Evolutionary conservation across 2,113 vertebrate species (phyloP).

Genomic region (Pelecanoides urinatrix): DNA sequence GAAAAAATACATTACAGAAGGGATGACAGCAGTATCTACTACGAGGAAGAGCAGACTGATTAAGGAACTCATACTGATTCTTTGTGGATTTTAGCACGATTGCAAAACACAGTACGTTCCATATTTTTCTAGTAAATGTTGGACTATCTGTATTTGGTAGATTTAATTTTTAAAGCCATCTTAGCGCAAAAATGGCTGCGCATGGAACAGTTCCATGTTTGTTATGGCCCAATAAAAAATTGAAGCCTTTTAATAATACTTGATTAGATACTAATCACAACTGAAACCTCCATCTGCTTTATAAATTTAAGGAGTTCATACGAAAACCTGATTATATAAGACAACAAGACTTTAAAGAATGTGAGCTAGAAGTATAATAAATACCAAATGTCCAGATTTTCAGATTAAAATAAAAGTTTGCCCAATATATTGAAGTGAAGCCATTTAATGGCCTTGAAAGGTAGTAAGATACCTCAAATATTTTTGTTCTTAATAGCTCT

Average conservation of each 20-base stretch:
- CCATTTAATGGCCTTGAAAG: not conserved
- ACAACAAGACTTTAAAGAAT: not conserved
- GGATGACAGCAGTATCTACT: not conserved
- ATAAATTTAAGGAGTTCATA: not conserved
- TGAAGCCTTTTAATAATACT: not conserved
- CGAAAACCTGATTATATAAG: not conserved
- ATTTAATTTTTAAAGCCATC: not conserved
- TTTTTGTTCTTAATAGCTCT: not conserved
- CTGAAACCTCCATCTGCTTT: not conserved
- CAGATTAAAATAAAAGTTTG: not conserved
- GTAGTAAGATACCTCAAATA: not conserved
- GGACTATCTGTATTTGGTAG: not conserved
- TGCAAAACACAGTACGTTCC: not conserved
- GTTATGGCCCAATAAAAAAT: not conserved
- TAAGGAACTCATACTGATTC: not conserved
- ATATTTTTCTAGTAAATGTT: not conserved
- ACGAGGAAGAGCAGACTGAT: not conserved
- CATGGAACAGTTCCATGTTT: not conserved
- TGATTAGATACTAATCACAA: not conserved
- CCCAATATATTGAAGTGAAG: not conserved
- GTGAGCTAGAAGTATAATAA: not conserved
- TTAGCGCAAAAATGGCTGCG: not conserved
- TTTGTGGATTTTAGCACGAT: not conserved
- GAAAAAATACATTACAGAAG: not conserved
- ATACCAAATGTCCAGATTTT: not conserved